phyloP scores from a whole-genome alignment of 2,113 vertebrate species.

The Odobenus rosmarus region DNA sequence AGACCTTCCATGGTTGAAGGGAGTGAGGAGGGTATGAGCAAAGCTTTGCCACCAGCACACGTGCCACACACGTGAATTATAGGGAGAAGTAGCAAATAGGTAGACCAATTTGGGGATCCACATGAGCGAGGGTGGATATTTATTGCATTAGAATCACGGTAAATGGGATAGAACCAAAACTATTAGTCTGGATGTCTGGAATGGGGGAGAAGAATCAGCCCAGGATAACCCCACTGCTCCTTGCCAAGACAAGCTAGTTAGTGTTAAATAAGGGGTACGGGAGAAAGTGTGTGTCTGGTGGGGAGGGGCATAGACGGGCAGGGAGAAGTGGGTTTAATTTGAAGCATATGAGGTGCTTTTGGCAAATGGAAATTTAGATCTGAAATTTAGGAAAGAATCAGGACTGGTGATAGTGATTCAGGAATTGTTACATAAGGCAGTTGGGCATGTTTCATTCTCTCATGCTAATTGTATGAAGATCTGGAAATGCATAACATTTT shows the following conservation, averaged over 20 bases:
- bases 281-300: neutral
- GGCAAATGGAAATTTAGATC: neutral
- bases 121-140: neutral
- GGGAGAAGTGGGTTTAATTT: neutral
- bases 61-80: neutral
- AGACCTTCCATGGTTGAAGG: neutral
- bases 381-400: neutral
- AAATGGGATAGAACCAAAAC: neutral
- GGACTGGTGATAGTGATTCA: neutral
- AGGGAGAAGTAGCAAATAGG: neutral
- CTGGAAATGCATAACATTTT: slow-evolving; percentile 22
- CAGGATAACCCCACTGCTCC: neutral
- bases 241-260: neutral
- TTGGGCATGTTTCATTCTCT: neutral
- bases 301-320: neutral
- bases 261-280: neutral
- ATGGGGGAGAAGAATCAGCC: neutral
- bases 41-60: fast-evolving
- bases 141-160: neutral
- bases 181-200: neutral
- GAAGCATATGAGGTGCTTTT: neutral
- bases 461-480: neutral
- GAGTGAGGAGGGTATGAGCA: neutral
- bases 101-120: neutral
- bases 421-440: neutral